Base-by-base conservation (phyloP, 2,113 vertebrate species). In the Condylura cristata region DNA sequence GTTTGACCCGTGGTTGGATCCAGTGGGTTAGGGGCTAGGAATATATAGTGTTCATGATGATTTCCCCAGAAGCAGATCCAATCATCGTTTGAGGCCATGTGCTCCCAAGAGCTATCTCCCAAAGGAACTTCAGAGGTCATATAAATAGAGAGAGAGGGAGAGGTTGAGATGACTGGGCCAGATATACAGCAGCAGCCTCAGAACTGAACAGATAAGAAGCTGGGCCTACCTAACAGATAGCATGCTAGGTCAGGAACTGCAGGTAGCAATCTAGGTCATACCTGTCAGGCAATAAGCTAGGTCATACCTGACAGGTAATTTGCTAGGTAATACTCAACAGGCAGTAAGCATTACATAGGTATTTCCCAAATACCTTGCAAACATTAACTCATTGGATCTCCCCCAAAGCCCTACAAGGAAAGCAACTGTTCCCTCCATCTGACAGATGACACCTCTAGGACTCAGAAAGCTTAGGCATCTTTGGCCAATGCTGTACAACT, bases 41-140 rank as follows among this genome's bases (percentile, higher is more conserved):
- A 16, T 24, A 24, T 44, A 18, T 0, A 4, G 1, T 63, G 39
- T 16, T 58, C 18, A 46, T 28, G 53, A 32, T 5, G 26, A 34
- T 37, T 13, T 87, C 48, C 78, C 70, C 11, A 37, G 61, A 60
- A 80, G 46, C 81, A 78, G 58, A 91, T 32, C 39, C 39, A 65
- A 6, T 37, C 39, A 41, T 72, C 39, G 70, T 83, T 34, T 11
- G 4, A 80, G 53, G 11, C 20, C 90, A 86, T 26, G 7, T 8
- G 6, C 37, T 51, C 24, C 48, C 56, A 11, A 74, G 81, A 48
- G 6, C 18, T 37, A 70, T 12, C 20, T 79, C 9, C 22, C 26
- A 41, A 86, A 86, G 26, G 83, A 61, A 51, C 8, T 66, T 48
- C 8, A 14, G 34, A 58, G 61, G 66, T 56, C 53, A 66, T 3